Base-by-base conservation (phyloP, 2,797 vertebrate genomes). In the Mormyrops boulengeri region DNA sequence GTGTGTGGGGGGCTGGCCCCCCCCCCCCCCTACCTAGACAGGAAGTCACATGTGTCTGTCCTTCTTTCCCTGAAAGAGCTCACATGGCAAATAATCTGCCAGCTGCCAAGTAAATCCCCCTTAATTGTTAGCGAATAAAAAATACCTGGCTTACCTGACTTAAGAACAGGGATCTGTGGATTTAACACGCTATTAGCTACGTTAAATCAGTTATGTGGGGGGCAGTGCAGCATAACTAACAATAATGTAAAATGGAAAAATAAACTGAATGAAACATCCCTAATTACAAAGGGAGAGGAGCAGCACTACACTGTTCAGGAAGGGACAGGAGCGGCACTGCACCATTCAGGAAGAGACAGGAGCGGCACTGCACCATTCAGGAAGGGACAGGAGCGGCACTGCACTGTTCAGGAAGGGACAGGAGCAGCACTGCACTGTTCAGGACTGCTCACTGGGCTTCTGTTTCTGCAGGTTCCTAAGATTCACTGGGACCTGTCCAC, bases 401-500 rank as follows among this genome's bases (percentile, higher is more conserved):
- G 26, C 12, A 38, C 30, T 12, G 66, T 34, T 30, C 26, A 1
- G 26, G 26, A 69, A 69, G 22, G 62, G 62, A 34, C 26, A 34
- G 26, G 26, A 34, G 62, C 26, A 22, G 26, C 62, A 34, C 62
- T 60, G 8, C 26, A 14, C 26, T 11, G 62, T 30, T 11, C 7
- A 7, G n/a, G n/a, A 66, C 60, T 41, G 12, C 34, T 77, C 69
- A 17, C 69, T 77, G 69, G 30, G 17, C 34, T 38, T 77, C 41
- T 50, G 38, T 69, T 89, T 84, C 84, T 53, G 30, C 92, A 99
- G 98, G 95, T 99, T 22, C 98, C 98, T 4, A 95, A 91, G 62
- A 98, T 99, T 94, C 95, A 97, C 92, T 99, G 98, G 98, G 96
- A 99, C 19, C 94, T 99, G 85, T 98, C 97, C 82, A 98, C 97